Conservation (phyloP, 1,140 invertebrate genomes). For the Archegozetes longisetosus region DNA sequence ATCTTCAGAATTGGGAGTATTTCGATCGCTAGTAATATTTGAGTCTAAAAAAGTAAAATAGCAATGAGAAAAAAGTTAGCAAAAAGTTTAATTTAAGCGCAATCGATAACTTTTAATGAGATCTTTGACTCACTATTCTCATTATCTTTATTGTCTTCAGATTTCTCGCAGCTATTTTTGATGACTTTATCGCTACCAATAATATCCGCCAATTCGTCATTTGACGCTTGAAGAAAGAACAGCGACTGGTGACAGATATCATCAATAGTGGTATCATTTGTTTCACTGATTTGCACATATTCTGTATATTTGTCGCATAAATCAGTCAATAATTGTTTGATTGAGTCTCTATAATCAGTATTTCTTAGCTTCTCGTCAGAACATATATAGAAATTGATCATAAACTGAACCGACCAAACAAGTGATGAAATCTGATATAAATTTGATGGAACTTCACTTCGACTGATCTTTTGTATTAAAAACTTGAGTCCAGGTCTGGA, state of each 20-base stretch:
- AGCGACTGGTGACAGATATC: not conserved
- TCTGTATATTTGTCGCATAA: not conserved
- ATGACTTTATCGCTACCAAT: not conserved
- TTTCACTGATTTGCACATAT: not conserved
- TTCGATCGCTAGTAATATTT: no score
- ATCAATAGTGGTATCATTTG: not conserved
- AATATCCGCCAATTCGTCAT: not conserved
- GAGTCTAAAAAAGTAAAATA: no score
- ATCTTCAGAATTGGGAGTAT: not conserved
- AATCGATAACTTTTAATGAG: no score
- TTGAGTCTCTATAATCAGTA: no score
- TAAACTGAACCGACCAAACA: constrained; percentile 74
- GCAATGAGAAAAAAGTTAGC: no score
- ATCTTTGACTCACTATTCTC: no score
- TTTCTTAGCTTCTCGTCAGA: constrained; percentile 40
- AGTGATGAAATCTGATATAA: constrained; percentile 80
- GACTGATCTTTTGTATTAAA: constrained; percentile 76
- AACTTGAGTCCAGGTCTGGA: constrained; percentile 75
- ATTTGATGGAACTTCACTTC: constrained; percentile 70
- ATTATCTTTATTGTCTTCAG: not conserved
- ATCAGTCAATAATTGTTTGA: not conserved
- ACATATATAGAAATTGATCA: constrained; percentile 63
- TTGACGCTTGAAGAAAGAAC: not conserved
- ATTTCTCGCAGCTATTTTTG: not conserved
- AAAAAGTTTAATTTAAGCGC: no score